Evolutionary conservation across 1,140 invertebrate genomes (phyloP), one percentile per base, ranked within the genome.

Genomic region (Drosophila ercepeae): DNA sequence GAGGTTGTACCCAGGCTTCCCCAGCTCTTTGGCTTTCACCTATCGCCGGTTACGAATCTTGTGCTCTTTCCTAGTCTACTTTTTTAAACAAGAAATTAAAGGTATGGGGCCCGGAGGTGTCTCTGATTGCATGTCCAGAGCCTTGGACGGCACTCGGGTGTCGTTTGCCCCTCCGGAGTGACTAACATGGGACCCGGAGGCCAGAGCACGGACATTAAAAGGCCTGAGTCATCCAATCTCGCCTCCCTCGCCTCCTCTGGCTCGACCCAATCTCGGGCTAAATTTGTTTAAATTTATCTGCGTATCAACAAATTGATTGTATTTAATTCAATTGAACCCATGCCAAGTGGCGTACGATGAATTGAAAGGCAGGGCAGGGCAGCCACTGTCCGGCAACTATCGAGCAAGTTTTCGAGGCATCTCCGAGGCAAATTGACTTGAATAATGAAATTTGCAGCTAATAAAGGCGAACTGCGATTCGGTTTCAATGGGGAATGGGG

Each of bases 241-340:
- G 55, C 52, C 27, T 49, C 53, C 45, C 19, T 36, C 4, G 7
- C 19, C 52, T 21, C 44, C 53, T 36, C 19, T 36, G 7, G 7
- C 19, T 48, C 21, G 21, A 13, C 36, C 14, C 60, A 48, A 21
- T 48, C 58, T n/a, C 68, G 49, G 21, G 69, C 70, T 73, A 58
- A 77, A 88, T 88, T 78, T 81, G 63, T 89, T 88, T 88, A 78
- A 88, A 88, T 60, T 74, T 60, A 81, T 82, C 59, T 88, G 82
- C 83, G 83, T 82, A 88, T 82, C 69, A 82, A 89, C 82, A 88
- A 89, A 78, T 88, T 88, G 82, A 88, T 88, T 82, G 82, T 63
- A 89, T 88, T 88, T 89, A 82, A 88, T 89, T 78, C 54, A 82
- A 83, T 82, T 88, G 54, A 81, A 81, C 67, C 64, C 82, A 55